Conservation (phyloP, 2,888 invertebrate genomes). For the Nephrotoma appendiculata region DNA sequence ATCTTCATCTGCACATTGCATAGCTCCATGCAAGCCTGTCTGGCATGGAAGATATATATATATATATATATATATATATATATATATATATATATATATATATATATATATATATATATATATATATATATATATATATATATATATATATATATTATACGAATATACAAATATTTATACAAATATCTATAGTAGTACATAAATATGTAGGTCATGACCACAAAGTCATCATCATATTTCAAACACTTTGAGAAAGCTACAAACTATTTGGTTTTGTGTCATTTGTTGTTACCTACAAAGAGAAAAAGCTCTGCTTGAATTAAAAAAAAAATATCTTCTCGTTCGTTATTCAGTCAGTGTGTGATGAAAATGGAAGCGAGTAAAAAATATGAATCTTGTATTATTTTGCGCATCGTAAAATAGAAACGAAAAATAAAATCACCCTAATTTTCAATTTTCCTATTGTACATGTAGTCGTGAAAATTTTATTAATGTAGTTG, state of each 20-base stretch:
- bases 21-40: too few species aligned
- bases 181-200: background rate
- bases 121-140: background rate
- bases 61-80: background rate
- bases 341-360: background rate
- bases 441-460: background rate
- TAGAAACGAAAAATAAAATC: background rate
- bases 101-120: background rate
- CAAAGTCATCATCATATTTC: background rate
- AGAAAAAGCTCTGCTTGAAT: background rate
- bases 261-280: background rate
- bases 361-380: background rate
- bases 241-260: background rate
- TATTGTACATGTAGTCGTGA: background rate
- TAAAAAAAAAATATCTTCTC: background rate
- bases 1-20: too few species aligned
- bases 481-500: background rate
- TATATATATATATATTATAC: background rate
- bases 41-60: too few species aligned
- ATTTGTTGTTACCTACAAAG: background rate
- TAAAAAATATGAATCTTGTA: background rate
- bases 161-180: background rate
- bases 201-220: slow-evolving; percentile 1
- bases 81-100: background rate
- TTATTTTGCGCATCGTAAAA: background rate